Percentiles rank a stretch among this genome's conserved stretches.
Evolutionary conservation across 1,140 invertebrate genomes (phyloP).

Genomic region (Drosophila repleta): DNA sequence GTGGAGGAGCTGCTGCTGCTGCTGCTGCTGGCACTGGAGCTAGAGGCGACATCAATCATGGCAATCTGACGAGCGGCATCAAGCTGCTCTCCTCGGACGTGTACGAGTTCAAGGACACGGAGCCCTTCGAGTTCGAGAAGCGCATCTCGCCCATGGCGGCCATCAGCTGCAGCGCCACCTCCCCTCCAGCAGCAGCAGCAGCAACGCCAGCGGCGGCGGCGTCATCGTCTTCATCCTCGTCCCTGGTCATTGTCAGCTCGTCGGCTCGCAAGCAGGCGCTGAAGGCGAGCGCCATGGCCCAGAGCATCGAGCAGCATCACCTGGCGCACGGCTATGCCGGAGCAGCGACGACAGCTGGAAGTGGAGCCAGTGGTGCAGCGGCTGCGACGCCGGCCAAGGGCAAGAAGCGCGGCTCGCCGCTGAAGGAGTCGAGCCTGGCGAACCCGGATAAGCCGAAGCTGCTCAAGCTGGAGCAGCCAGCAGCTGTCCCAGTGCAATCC

Average conservation of each 20-base stretch:
- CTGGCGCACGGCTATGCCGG: slow-evolving; percentile 1
- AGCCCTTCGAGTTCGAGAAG: slow-evolving; percentile 92
- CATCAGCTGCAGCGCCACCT: slow-evolving; percentile 7
- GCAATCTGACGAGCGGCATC: slow-evolving; percentile 5
- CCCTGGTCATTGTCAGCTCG: not conserved
- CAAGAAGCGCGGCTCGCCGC: slow-evolving; percentile 78
- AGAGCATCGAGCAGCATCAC: slow-evolving; percentile 54
- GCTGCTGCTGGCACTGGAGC: not conserved
- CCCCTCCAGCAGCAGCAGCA: slow-evolving; percentile 17
- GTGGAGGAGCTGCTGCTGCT: not conserved
- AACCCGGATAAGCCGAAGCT: slow-evolving; percentile 51
- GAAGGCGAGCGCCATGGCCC: slow-evolving; percentile 43
- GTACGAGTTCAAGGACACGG: slow-evolving; percentile 95
- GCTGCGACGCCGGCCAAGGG: slow-evolving; percentile 27
- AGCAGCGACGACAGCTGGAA: not conserved
- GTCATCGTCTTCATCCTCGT: no score
- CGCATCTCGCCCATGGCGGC: slow-evolving; percentile 80
- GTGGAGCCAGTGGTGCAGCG: not conserved
- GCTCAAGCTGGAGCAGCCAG: slow-evolving; percentile 46
- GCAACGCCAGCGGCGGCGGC: not conserved
- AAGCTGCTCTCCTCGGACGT: slow-evolving; percentile 83
- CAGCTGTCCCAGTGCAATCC: slow-evolving; percentile 5
- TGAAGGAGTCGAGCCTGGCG: slow-evolving; percentile 63
- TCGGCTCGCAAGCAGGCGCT: slow-evolving; percentile 52
- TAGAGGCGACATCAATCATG: slow-evolving; percentile 82